phyloP scores from a whole-genome alignment of 2,113 vertebrate species.

The Myocastor coypus region DNA sequence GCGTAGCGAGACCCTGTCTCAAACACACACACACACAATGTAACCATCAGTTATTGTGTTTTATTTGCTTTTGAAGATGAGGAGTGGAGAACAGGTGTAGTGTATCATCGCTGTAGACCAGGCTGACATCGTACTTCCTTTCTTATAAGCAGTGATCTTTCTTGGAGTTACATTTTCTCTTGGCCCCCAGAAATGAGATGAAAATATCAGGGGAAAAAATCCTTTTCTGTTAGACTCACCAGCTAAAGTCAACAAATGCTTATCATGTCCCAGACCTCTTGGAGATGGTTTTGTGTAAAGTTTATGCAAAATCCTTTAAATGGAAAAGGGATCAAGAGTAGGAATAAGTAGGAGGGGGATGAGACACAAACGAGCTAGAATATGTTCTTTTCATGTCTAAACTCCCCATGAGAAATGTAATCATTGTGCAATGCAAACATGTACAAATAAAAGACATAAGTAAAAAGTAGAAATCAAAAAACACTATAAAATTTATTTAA shows the following conservation, averaged over 20 bases:
- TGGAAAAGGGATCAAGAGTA: neutral
- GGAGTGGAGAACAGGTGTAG: neutral
- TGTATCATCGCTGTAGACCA: neutral
- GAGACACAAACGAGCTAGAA: neutral
- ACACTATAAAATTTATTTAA: neutral
- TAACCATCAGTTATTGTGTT: neutral
- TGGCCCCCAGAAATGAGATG: neutral
- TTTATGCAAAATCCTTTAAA: neutral
- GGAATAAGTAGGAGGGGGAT: neutral
- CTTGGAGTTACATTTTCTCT: neutral
- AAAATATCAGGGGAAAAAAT: neutral
- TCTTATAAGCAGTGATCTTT: neutral
- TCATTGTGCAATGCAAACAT: neutral
- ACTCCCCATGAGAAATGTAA: neutral
- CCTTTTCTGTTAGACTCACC: constrained; percentile 37
- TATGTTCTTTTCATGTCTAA: neutral
- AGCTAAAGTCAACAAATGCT: neutral
- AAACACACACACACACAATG: too few relatives aligned
- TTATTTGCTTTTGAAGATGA: constrained; percentile 5
- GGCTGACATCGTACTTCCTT: constrained; percentile 14
- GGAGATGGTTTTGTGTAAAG: neutral
- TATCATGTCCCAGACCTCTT: neutral
- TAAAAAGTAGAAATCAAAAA: neutral
- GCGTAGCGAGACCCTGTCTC: too few relatives aligned
- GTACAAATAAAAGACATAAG: neutral